A percentile compares a stretch with the other conserved stretches of the same genome.
These are phyloP conservation scores for Lithosia quadra DNA, from an alignment of 2,888 invertebrate genomes.

Conservation along the genomic window DNA sequence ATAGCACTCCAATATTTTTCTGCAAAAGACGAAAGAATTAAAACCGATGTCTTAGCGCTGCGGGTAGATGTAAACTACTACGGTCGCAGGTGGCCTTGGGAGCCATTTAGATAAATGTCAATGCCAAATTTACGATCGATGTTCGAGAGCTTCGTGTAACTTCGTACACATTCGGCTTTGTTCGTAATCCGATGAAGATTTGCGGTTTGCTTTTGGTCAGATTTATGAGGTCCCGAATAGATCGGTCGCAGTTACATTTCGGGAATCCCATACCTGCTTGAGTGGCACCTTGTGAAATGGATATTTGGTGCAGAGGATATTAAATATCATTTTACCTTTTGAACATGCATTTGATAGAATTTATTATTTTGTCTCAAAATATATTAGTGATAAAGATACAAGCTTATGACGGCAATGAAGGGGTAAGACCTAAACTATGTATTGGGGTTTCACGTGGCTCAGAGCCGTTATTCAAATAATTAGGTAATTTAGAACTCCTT, in stretches of 20 bases:
- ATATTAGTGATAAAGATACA: too few species aligned
- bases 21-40: constrained; percentile 35
- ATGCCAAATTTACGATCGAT: constrained; percentile 45
- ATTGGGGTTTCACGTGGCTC: too few species aligned
- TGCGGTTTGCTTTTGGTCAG: constrained; percentile 43
- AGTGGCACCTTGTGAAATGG: neutral
- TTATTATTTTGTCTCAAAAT: neutral
- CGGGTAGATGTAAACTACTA: constrained; percentile 39
- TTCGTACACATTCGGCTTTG: constrained; percentile 40
- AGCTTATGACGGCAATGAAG: too few species aligned
- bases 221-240: constrained; percentile 48
- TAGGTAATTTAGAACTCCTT: too few species aligned
- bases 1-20: constrained; percentile 22
- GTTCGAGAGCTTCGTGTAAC: constrained; percentile 38
- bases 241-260: constrained; percentile 38
- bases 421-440: too few species aligned
- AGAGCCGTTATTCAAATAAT: too few species aligned
- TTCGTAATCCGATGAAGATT: constrained; percentile 30
- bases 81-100: constrained; percentile 50
- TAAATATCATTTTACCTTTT: neutral
- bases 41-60: constrained; percentile 42
- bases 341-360: neutral
- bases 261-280: constrained; percentile 31
- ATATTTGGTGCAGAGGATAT: constrained; percentile 1
- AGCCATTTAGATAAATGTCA: constrained; percentile 53